Conservation (phyloP, 2,888 invertebrate genomes). For the Thecocarcelia acutangulata region DNA sequence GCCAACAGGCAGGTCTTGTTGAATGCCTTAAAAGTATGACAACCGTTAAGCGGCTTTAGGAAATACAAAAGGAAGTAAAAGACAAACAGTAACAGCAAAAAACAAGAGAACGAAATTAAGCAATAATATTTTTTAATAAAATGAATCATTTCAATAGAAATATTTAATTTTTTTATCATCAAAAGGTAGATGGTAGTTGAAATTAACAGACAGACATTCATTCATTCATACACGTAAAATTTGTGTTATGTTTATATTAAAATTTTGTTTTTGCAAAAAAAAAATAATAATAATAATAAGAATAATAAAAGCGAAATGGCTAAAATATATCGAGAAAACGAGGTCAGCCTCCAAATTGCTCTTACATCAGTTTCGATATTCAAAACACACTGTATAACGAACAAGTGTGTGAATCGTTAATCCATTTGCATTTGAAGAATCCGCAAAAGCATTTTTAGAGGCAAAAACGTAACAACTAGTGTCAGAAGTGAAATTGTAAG, state of each 20-base stretch:
- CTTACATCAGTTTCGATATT: not conserved
- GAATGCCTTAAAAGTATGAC: constrained; percentile 43
- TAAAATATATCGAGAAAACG: constrained; percentile 28
- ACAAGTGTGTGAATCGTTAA: too few species aligned
- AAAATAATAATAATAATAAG: too few species aligned
- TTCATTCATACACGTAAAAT: too few species aligned
- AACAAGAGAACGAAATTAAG: not conserved
- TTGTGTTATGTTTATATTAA: not conserved
- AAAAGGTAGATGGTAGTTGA: constrained; percentile 10
- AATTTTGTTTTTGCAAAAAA: constrained; percentile 6
- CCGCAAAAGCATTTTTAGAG: too few species aligned
- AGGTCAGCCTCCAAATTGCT: not conserved
- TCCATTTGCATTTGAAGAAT: too few species aligned
- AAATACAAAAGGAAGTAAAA: constrained; percentile 2
- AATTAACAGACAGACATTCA: not conserved
- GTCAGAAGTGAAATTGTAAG: too few species aligned
- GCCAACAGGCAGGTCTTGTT: not conserved
- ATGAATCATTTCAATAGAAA: constrained; percentile 23
- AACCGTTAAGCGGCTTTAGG: constrained; percentile 10
- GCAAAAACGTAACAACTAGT: too few species aligned
- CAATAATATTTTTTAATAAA: not conserved
- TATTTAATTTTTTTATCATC: constrained; percentile 2
- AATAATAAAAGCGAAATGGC: constrained; percentile 27
- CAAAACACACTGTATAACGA: too few species aligned
- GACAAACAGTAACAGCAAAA: not conserved